A percentile compares a stretch with the other conserved stretches of the same genome.
These are phyloP conservation scores for Chaetorhynchus papuensis DNA, from an alignment of 2,113 vertebrate genomes.

Conservation along the genomic window DNA sequence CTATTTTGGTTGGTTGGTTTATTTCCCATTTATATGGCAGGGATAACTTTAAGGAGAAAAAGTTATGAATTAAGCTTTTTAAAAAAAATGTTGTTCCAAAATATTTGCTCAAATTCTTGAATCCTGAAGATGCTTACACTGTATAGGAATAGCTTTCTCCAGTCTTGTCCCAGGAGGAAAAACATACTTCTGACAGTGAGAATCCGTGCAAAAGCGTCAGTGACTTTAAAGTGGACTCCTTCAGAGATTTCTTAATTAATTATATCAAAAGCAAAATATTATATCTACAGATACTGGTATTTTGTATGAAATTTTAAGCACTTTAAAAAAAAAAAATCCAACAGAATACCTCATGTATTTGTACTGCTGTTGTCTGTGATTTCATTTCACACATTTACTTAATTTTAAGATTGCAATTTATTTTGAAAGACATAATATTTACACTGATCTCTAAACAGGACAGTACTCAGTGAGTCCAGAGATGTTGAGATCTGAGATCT, in stretches of 20 bases:
- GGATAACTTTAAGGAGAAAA: neutral
- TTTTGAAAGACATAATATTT: neutral
- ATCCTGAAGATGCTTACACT: neutral
- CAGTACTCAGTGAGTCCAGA: neutral
- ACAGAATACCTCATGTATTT: neutral
- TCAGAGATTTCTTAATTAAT: neutral
- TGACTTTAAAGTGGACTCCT: neutral
- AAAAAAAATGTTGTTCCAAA: neutral
- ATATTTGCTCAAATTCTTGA: neutral
- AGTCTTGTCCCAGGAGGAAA: neutral
- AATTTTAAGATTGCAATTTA: neutral
- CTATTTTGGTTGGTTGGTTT: neutral
- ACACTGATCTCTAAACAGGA: neutral
- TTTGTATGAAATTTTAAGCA: neutral
- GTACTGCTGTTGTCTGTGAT: neutral
- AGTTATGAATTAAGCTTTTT: fast-evolving
- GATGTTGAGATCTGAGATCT: neutral
- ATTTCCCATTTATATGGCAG: neutral
- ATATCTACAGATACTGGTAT: neutral
- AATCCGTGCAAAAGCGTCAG: neutral
- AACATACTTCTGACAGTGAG: neutral
- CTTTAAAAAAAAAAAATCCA: neutral
- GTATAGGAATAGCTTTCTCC: neutral
- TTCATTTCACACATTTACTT: neutral
- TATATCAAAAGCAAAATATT: neutral